Conservation (phyloP, 1,140 invertebrate genomes). For the Sinonovacula constricta region DNA sequence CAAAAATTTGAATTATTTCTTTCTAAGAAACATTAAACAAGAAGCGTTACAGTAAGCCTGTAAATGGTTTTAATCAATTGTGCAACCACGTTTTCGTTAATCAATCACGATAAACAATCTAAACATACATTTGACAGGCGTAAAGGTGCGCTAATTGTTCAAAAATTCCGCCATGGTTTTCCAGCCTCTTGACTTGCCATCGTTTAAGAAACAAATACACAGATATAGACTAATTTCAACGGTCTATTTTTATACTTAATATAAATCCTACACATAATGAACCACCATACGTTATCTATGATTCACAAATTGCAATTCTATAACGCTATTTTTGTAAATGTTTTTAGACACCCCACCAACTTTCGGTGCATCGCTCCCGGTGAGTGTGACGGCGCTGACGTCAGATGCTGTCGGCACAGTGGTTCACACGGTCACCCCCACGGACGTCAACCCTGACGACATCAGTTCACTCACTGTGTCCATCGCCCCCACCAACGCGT, state of each 20-base stretch:
- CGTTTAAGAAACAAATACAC: neutral
- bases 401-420: neutral
- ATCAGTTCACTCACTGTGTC: neutral
- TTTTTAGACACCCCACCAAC: conserved; percentile 14
- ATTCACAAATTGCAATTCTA: neutral
- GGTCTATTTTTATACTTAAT: neutral
- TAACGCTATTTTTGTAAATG: neutral
- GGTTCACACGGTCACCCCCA: conserved; percentile 1
- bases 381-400: neutral
- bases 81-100: too few species aligned
- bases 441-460: conserved; percentile 30
- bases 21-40: too few species aligned
- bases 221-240: neutral
- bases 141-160: too few species aligned
- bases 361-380: conserved; percentile 10
- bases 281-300: neutral
- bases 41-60: too few species aligned
- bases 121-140: too few species aligned
- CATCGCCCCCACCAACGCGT: neutral
- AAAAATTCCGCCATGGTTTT: neutral
- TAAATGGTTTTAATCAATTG: too few species aligned
- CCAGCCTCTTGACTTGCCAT: neutral
- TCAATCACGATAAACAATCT: too few species aligned
- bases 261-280: neutral
- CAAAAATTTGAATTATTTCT: too few species aligned